A percentile compares a stretch with the other conserved stretches of the same genome.
These are phyloP conservation scores for Tadarida brasiliensis DNA, from an alignment of 2,797 vertebrate species.

Conservation along the genomic window DNA sequence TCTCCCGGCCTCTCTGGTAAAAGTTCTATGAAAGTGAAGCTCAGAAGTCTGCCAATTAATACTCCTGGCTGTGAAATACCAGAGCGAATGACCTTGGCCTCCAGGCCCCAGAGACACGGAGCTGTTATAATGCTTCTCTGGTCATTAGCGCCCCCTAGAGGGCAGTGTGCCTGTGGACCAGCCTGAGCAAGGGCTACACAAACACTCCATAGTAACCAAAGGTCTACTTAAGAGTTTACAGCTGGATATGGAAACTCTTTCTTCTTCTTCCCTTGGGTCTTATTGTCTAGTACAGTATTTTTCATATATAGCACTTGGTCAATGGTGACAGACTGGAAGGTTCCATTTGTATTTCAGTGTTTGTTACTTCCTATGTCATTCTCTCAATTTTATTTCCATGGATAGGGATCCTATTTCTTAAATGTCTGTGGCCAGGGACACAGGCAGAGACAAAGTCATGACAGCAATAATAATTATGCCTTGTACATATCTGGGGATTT, in stretches of 20 bases:
- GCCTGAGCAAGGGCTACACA: neutral
- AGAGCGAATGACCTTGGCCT: neutral
- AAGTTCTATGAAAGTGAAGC: neutral
- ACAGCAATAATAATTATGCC: neutral
- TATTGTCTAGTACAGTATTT: neutral
- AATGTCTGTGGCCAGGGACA: neutral
- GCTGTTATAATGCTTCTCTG: neutral
- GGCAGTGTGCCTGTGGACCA: neutral
- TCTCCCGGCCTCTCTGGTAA: neutral
- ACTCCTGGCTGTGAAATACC: constrained; percentile 3
- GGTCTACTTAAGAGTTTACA: neutral
- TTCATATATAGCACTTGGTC: neutral
- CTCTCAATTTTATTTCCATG: neutral
- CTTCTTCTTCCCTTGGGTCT: neutral
- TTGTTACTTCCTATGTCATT: neutral
- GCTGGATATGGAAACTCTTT: neutral
- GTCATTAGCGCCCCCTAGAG: neutral
- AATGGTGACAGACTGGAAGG: neutral
- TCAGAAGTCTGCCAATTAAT: constrained; percentile 51
- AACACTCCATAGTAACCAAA: neutral
- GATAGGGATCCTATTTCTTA: neutral
- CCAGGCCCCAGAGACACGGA: neutral
- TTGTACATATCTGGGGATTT: neutral
- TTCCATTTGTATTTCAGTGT: constrained; percentile 19
- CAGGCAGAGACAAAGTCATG: neutral